Conservation (phyloP, 2,888 invertebrate genomes). For the Brachyptera putata region DNA sequence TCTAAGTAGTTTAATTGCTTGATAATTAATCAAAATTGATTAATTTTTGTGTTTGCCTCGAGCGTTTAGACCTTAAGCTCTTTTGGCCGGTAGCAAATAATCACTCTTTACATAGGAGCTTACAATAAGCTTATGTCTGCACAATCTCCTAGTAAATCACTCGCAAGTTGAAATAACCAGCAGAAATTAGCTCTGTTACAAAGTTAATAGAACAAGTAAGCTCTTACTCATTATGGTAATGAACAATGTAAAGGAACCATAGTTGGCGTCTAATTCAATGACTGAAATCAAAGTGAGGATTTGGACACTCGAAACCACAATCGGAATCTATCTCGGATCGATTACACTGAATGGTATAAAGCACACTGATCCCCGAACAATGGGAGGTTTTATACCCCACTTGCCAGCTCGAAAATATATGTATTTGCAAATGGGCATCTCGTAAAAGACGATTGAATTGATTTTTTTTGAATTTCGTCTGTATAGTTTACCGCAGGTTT, state of each 20-base stretch:
- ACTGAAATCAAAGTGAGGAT: constrained; percentile 6
- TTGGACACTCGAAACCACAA: constrained; percentile 14
- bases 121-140: constrained; percentile 9
- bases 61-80: constrained; percentile 7
- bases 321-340: constrained; percentile 15
- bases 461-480: constrained; percentile 1
- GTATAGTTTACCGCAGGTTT: constrained; percentile 2
- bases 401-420: constrained; percentile 10
- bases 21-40: constrained; percentile 8
- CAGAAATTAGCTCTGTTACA: constrained; percentile 8
- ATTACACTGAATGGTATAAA: constrained; percentile 5
- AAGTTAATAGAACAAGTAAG: constrained; percentile 12
- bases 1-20: no score
- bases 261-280: neutral
- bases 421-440: constrained; percentile 20
- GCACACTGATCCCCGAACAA: constrained; percentile 17
- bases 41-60: neutral
- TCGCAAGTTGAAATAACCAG: constrained; percentile 5
- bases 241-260: neutral
- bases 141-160: constrained; percentile 15
- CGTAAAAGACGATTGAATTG: constrained; percentile 14
- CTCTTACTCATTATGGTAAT: constrained; percentile 7
- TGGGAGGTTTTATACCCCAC: constrained; percentile 13
- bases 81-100: constrained; percentile 13
- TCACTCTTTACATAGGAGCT: constrained; percentile 9